Conservation (phyloP, 2,888 invertebrate species). For the Girardia tigrina region DNA sequence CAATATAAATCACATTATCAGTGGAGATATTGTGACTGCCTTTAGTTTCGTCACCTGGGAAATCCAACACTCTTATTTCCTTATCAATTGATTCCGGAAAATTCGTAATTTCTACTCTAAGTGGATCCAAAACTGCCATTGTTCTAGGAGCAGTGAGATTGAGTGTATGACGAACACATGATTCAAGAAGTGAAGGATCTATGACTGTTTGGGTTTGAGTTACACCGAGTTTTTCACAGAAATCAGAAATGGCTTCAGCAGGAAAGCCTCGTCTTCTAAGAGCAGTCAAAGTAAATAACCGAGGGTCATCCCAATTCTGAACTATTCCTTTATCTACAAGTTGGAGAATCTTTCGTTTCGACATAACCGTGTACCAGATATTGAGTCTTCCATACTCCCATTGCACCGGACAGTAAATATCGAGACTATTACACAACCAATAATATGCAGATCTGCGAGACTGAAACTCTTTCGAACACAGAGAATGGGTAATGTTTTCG, state of each 20-base stretch:
- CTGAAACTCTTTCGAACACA: conserved; percentile 72
- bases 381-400: conserved; percentile 97
- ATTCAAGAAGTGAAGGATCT: conserved; percentile 79
- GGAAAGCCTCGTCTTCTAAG: conserved; percentile 83
- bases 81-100: conserved; percentile 55
- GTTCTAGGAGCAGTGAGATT: conserved; percentile 54
- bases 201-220: conserved; percentile 66
- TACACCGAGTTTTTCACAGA: conserved; percentile 55
- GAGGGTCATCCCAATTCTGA: conserved; percentile 86
- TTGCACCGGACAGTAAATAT: conserved; percentile 93
- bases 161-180: conserved; percentile 61
- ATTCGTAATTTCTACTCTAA: conserved; percentile 70
- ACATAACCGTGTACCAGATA: conserved; percentile 87
- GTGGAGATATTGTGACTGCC: conserved; percentile 62
- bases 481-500: conserved; percentile 90
- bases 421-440: conserved; percentile 91
- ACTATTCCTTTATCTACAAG: conserved; percentile 76
- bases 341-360: conserved; percentile 90
- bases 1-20: conserved; percentile 69
- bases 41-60: conserved; percentile 68
- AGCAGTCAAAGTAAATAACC: conserved; percentile 87
- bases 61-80: conserved; percentile 63
- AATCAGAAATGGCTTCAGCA: conserved; percentile 76
- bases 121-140: conserved; percentile 81
- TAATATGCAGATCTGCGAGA: conserved; percentile 74